Evolutionary conservation across 2,797 vertebrate species (phyloP).

Genomic region (Micromesistius poutassou): DNA sequence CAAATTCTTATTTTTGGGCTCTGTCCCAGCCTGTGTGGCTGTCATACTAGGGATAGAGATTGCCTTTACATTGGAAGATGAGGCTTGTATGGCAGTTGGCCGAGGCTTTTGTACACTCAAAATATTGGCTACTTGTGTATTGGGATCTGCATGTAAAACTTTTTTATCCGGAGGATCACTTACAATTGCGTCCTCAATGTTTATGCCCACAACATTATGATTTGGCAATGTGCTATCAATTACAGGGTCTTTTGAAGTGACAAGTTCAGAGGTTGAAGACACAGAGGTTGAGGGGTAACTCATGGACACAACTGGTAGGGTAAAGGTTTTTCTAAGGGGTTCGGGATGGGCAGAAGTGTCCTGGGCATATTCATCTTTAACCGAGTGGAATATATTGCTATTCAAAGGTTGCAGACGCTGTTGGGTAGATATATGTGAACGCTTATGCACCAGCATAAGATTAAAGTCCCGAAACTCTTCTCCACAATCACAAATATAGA

Average conservation of each 20-base stretch:
- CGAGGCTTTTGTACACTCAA: conserved; percentile 27
- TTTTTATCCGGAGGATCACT: conserved; percentile 37
- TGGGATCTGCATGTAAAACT: conserved; percentile 21
- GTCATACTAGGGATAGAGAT: conserved; percentile 27
- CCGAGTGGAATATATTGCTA: conserved; percentile 22
- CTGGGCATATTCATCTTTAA: conserved; percentile 11
- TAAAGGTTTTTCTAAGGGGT: conserved; percentile 16
- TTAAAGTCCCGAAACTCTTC: conserved; percentile 65
- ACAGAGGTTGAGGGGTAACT: conserved; percentile 46
- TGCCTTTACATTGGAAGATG: conserved; percentile 23
- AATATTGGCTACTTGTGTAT: conserved; percentile 23
- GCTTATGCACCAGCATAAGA: conserved; percentile 68
- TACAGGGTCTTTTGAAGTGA: conserved; percentile 11
- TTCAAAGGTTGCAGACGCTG: conserved; percentile 34
- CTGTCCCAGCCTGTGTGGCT: conserved; percentile 15
- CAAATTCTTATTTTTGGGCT: conserved; percentile 52
- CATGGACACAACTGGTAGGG: conserved; percentile 32
- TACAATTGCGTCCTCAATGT: conserved; percentile 33
- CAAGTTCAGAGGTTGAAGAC: conserved; percentile 33
- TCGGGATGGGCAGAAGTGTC: conserved; percentile 24
- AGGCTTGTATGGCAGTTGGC: conserved; percentile 28
- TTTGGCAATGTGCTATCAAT: conserved; percentile 15
- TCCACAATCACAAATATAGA: conserved; percentile 71
- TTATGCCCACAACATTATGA: conserved; percentile 29
- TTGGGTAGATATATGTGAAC: conserved; percentile 46